phyloP scores from a whole-genome alignment of 1,140 invertebrate species.

The Phymorhynchus buccinoides region DNA sequence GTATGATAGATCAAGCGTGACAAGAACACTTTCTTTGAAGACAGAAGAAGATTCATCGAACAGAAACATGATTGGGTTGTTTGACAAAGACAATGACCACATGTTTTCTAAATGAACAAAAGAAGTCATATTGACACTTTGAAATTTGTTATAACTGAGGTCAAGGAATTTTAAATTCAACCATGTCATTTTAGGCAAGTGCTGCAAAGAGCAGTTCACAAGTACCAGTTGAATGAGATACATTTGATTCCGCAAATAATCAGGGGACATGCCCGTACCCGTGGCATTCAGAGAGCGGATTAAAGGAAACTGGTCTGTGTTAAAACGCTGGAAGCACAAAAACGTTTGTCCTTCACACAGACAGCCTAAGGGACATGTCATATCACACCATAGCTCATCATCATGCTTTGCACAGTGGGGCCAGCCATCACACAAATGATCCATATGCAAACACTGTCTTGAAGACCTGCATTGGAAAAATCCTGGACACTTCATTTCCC shows the following conservation, averaged over 20 bases:
- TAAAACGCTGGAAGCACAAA: neutral
- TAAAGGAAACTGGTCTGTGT: too few species aligned
- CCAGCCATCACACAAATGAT: neutral
- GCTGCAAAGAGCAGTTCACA: neutral
- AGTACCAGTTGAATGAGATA: neutral
- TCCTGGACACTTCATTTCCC: neutral
- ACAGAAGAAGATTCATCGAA: too few species aligned
- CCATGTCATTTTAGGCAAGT: neutral
- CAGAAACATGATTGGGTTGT: neutral
- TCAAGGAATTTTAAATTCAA: constrained; percentile 1
- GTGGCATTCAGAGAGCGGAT: constrained; percentile 12
- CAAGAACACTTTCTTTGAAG: too few species aligned
- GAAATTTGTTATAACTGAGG: neutral
- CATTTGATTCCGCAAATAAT: neutral
- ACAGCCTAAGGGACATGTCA: neutral
- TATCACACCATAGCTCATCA: constrained; percentile 16
- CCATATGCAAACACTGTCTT: neutral
- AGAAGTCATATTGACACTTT: neutral
- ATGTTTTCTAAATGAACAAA: neutral
- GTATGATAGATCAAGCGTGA: neutral
- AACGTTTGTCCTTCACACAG: neutral
- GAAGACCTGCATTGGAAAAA: neutral
- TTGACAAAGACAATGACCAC: neutral
- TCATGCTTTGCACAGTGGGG: constrained; percentile 21
- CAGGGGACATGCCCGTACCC: neutral